Base-by-base conservation (phyloP, 2,797 vertebrate genomes). In the Okamejei kenojei region DNA sequence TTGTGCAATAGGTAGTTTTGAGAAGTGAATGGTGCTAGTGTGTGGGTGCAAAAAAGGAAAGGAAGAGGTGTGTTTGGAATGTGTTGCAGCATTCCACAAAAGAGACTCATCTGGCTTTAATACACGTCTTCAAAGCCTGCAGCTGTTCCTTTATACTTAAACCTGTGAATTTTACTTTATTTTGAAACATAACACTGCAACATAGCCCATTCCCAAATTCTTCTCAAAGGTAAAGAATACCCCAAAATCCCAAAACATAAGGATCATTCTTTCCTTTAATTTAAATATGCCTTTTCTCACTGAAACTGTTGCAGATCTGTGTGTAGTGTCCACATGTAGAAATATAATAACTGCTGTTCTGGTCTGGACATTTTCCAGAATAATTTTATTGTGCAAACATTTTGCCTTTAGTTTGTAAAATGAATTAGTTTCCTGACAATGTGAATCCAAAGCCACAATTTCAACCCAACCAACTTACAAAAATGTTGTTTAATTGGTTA, bases 81-180 rank as follows among this genome's bases (percentile, higher is more conserved):
- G 82, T 86, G 82, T 86, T 15, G 29, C 58, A 65, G 32, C 58
- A 65, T 65, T 86, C 82, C 82, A 86, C 58, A 65, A 86, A 19
- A 32, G 29, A 74, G 58, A 63, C 15, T 86, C 58, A 63, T 86
- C 82, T 86, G 82, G 26, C 58, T n/a, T 61, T 86, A 86, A n/a
- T 86, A 86, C 26, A 63, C 81, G 0, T 61, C 29, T n/a, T 86
- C 26, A 63, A 86, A n/a, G 54, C 58, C 78, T 79, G 78, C 78
- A 81, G 61, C 54, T 88, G 29, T 88, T 61, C 5, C 61, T 88
- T 88, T 88, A 65, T 65, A 88, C n/a, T 65, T 88, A 65, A 88
- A 88, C n/a, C 58, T 88, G 84, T 65, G 29, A 88, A 65, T 32
- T 88, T n/a, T 35, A 78, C 77, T 78, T 78, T 65, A 88, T 88